Evolutionary conservation across 2,797 vertebrate species (phyloP), one percentile per base, ranked within the genome.

Genomic region (Lindbergichthys nudifrons): DNA sequence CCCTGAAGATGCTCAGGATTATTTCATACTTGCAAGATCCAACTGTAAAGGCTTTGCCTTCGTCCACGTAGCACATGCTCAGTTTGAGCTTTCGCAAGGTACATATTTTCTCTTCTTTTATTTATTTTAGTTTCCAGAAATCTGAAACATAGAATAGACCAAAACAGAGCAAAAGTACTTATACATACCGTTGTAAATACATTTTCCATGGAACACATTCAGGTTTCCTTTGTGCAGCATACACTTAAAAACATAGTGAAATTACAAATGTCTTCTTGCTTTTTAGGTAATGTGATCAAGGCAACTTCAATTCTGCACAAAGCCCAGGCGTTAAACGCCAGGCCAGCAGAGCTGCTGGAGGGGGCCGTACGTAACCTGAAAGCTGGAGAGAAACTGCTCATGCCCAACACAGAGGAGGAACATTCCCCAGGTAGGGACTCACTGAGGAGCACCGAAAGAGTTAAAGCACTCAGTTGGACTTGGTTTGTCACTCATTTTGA

Each of bases 11-110:
- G 97, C 97, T 70, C 92, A 92, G 50, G 97, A 99, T 85, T 93
- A 97, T 73, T 99, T 99, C 85, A 96, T 97, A 43, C 93, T 98
- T 76, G 96, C 96, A 68, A 94, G 93, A 87, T 93, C 96, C 67
- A 97, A 97, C 87, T 96, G 96, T 93, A 99, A 97, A 94, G 95
- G 87, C 64, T 97, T 97, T 94, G 96, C 98, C 70, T 97, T 99
- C 85, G 97, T 99, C 66, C 97, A 98, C 36, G 75, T 97, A 70
- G 96, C 97, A 84, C 95, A 98, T 88, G 97, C 98, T 58, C 97
- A 99, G 60, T 99, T 98, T 93, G 96, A 97, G 87, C 89, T 96
- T 18, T 95, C 95, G 58, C 96, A 96, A 96, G 98, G 98, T 98
- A 69, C 76, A 46, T 26, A 26, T 36, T 36, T 36, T 36, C 32